Base-by-base conservation (phyloP, 2,888 invertebrate species). In the Oscheius sp. region DNA sequence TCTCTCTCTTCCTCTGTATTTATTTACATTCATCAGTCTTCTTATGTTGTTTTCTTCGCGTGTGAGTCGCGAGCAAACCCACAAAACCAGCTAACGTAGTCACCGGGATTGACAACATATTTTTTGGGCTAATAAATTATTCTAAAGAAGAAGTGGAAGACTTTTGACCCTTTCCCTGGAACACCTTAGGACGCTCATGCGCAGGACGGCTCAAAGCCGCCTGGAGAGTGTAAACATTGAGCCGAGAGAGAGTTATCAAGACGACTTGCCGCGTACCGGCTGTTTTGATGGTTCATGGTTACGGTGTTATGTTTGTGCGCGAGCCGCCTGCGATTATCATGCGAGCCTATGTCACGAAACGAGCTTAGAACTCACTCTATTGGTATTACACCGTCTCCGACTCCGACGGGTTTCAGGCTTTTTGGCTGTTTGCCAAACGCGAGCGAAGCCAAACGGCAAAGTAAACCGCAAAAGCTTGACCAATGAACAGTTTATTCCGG, bases 211-310 rank as follows among this genome's bases (percentile, higher is more conserved):
- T 65, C 65, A 65, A 65, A 65, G 53, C 65, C 31, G 66, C 66
- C 45, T 39, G 55, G 39, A 55, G 55, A 55, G 66, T 45, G 61
- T 55, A 66, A 66, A 66, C 66, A 66, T 27, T 48, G 34, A 58
- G 55, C 34, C 45, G 58, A 12, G 33, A n/a, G 20, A 17, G 55
- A 46, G 64, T 64, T 64, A 64, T 64, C 64, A 64, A 61, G 61
- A 20, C 42, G 50, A 23, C 20, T 23, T 55, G 55, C 55, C 55
- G 53, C 34, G n/a, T 42, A 20, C 6, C 12, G 52, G 52, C 37
- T 46, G 64, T 64, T 64, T 64, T 64, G 64, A 64, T 64, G 64
- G 64, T 64, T 64, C 64, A 64, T 64, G 64, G 64, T 64, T 64
- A 64, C 48, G 64, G 45, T 33, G 64, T 48, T 64, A 33, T 64